phyloP scores from a whole-genome alignment of 2,888 invertebrate genomes.

The Itoplectis maculator region DNA sequence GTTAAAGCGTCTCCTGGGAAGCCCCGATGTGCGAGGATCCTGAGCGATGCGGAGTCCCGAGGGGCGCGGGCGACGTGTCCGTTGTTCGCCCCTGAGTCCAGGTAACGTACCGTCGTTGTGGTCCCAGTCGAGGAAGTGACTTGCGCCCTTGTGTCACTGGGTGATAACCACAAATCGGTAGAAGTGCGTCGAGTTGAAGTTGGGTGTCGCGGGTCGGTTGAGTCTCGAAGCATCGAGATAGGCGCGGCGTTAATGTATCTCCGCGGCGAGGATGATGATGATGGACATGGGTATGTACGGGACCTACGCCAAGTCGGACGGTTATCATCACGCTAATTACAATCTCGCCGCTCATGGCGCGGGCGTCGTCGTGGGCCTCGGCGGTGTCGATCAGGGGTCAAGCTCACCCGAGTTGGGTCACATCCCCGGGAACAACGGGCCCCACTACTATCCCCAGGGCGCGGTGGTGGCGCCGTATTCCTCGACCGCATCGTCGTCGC shows the following conservation, averaged over 20 bases:
- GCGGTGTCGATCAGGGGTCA: slow-evolving; percentile 86
- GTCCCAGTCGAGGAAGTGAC: not conserved
- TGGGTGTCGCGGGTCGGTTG: slow-evolving; percentile 42
- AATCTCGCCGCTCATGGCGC: slow-evolving; percentile 60
- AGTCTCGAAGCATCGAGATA: slow-evolving; percentile 57
- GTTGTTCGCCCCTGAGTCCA: not conserved
- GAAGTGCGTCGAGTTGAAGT: slow-evolving; percentile 50
- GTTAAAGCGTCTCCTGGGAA: not conserved
- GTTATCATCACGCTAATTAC: slow-evolving; percentile 77
- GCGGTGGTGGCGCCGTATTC: slow-evolving; percentile 83
- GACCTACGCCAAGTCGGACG: slow-evolving; percentile 83
- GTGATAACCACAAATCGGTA: not conserved
- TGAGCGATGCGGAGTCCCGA: slow-evolving; percentile 36
- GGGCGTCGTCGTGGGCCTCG: slow-evolving; percentile 75
- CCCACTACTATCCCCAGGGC: slow-evolving; percentile 81
- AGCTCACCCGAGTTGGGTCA: slow-evolving; percentile 81
- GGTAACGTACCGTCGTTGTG: not conserved
- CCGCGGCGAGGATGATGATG: slow-evolving; percentile 88
- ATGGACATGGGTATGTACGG: slow-evolving; percentile 94
- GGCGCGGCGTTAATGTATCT: slow-evolving; percentile 77
- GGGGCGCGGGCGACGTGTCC: not conserved
- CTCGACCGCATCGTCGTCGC: slow-evolving; percentile 82
- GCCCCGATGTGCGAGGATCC: slow-evolving; percentile 8
- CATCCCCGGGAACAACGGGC: slow-evolving; percentile 61
- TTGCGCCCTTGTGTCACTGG: not conserved